These are phyloP conservation scores for Tethea ocularis DNA, from an alignment of 2,888 invertebrate genomes.

Conservation along the genomic window DNA sequence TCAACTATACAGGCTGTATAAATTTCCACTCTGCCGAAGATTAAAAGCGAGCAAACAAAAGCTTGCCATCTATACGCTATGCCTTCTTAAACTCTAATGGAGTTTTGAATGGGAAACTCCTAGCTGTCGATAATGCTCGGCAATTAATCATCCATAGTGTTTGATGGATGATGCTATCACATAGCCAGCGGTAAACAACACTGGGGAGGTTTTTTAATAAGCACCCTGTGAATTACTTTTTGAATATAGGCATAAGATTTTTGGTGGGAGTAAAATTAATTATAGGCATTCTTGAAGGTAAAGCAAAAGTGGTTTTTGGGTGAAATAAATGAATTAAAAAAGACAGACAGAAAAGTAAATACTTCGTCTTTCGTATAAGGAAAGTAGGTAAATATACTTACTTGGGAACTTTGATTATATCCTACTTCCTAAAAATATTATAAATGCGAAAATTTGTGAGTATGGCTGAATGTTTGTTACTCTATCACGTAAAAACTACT, in stretches of 20 bases:
- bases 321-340: not conserved
- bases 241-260: not conserved
- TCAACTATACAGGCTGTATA: not conserved
- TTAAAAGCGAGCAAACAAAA: constrained; percentile 1
- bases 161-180: constrained; percentile 48
- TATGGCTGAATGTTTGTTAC: too few relatives aligned
- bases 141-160: constrained; percentile 55
- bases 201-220: constrained; percentile 32
- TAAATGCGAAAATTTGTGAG: too few relatives aligned
- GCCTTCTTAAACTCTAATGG: constrained; percentile 41
- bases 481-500: too few relatives aligned
- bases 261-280: not conserved
- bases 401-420: too few relatives aligned
- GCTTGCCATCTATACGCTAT: not conserved
- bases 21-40: not conserved
- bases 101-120: constrained; percentile 42
- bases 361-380: too few relatives aligned
- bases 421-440: too few relatives aligned
- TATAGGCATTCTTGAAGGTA: not conserved
- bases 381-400: too few relatives aligned
- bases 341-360: too few relatives aligned
- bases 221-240: constrained; percentile 20
- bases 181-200: constrained; percentile 29
- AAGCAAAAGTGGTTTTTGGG: not conserved
- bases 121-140: constrained; percentile 57